A percentile compares a stretch with the other conserved stretches of the same genome.
phyloP scores from a whole-genome alignment of 2,888 invertebrate species.

The Drosophila pseudotakahashii region DNA sequence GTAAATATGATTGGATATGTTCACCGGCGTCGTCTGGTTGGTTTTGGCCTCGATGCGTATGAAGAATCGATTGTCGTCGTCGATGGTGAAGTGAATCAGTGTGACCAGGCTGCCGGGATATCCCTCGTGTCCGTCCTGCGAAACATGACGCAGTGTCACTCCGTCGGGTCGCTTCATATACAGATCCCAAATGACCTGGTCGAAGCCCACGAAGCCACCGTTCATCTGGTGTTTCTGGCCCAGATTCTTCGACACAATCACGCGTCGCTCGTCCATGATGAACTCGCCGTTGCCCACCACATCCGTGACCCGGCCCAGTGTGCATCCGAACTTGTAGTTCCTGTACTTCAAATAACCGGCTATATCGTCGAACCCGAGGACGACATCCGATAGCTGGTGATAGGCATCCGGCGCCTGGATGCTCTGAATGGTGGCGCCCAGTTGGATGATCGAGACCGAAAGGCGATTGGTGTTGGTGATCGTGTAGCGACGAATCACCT shows the following conservation, averaged over 20 bases:
- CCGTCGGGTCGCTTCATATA: conserved; percentile 67
- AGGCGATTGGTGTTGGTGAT: conserved; percentile 73
- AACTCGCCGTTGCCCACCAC: conserved; percentile 90
- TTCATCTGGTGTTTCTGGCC: conserved; percentile 90
- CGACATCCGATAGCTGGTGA: conserved; percentile 90
- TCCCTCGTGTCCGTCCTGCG: conserved; percentile 92
- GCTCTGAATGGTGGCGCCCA: conserved; percentile 92
- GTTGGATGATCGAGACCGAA: conserved; percentile 86
- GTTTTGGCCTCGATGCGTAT: conserved; percentile 91
- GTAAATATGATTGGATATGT: conserved; percentile 94
- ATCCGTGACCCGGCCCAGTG: conserved; percentile 94
- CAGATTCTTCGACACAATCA: conserved; percentile 89
- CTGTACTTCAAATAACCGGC: conserved; percentile 87
- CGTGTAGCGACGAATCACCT: conserved; percentile 77
- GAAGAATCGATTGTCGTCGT: conserved; percentile 89
- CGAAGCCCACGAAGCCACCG: conserved; percentile 93
- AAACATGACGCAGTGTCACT: conserved; percentile 90
- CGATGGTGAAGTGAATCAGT: conserved; percentile 89
- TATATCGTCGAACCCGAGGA: conserved; percentile 92
- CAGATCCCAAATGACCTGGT: conserved; percentile 89
- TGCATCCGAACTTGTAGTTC: conserved; percentile 93
- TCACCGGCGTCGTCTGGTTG: conserved; percentile 92
- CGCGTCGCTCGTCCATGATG: conserved; percentile 87
- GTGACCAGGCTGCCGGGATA: conserved; percentile 93
- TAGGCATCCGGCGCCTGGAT: conserved; percentile 90